These are phyloP conservation scores for Pungitius pungitius DNA, from an alignment of 2,113 vertebrate species.

Conservation along the genomic window DNA sequence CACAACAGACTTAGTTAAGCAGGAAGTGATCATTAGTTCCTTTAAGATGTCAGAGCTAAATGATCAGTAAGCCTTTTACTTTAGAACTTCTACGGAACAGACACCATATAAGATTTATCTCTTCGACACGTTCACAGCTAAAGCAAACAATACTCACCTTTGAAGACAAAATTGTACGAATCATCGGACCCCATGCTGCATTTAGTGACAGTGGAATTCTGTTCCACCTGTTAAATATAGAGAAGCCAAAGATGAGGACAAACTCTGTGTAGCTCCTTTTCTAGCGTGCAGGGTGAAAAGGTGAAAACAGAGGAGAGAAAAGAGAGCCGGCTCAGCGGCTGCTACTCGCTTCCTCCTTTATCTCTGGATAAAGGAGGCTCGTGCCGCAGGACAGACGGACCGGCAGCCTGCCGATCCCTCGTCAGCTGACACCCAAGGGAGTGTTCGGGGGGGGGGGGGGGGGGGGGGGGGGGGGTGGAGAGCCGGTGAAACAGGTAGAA, in stretches of 20 bases:
- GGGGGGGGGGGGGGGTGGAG: no score
- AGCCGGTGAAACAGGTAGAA: constrained; percentile 81
- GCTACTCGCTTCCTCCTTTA: constrained; percentile 35
- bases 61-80: constrained; percentile 26
- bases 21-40: background rate
- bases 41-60: constrained; percentile 43
- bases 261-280: constrained; percentile 13
- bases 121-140: constrained; percentile 13
- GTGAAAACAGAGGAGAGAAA: constrained; percentile 25
- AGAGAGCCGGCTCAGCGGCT: constrained; percentile 42
- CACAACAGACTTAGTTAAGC: background rate
- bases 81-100: background rate
- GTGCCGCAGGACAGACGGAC: constrained; percentile 24
- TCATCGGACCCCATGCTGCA: constrained; percentile 78
- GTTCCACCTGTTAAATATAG: constrained; percentile 16
- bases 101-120: background rate
- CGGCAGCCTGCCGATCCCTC: constrained; percentile 48
- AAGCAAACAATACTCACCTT: constrained; percentile 75
- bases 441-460: constrained; percentile 22
- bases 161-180: constrained; percentile 82
- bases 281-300: constrained; percentile 26
- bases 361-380: constrained; percentile 29
- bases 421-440: constrained; percentile 67
- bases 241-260: constrained; percentile 4
- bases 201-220: constrained; percentile 23